Base-by-base conservation (phyloP, 1,140 invertebrate species). In the Eupeodes corollae region DNA sequence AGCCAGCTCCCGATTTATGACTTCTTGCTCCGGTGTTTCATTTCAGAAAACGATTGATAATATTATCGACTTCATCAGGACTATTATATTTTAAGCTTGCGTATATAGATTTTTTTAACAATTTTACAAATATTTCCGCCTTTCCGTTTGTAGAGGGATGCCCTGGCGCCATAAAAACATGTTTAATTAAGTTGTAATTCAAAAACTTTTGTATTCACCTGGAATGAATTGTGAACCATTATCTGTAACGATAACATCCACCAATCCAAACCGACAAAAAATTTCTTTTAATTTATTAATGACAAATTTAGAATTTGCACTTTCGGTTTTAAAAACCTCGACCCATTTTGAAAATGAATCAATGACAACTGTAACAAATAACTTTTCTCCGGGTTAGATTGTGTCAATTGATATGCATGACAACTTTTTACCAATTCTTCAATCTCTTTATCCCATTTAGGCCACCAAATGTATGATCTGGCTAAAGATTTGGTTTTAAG, bases 401-500 rank as follows among this genome's bases (percentile, higher is more conserved):
- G 44, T 34, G 10, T 11, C 11, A 13, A 16, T 19, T 35, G 31
- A 35, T 33, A 45, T 33, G 44, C n/a, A 34, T 33, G 8, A 45
- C 44, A 45, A 18, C n/a, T 5, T 33, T 45, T 39, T 39, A 37
- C 18, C 18, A 31, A 16, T 1, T 26, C n/a, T 52, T 72, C 63
- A 34, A 73, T 63, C 8, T 70, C 63, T 2, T 45, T 45, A 51
- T 72, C 67, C 1, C 75, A 57, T 13, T 57, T 53, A 21, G 61
- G 61, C 73, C 72, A 76, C 61, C 61, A 75, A 5, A 71, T 52
- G 42, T 67, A 68, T 2, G 48, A 56, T 1, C 71, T 46, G 5
- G 71, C 66, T 11, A 63, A 38, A 8, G 42, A 18, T 49, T 74
- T 75, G 52, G 69, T 72, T 37, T 65, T 55, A 6, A 66, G 55